These are phyloP conservation scores for Caradrina clavipalpis DNA, from an alignment of 2,888 invertebrate genomes.

Conservation along the genomic window DNA sequence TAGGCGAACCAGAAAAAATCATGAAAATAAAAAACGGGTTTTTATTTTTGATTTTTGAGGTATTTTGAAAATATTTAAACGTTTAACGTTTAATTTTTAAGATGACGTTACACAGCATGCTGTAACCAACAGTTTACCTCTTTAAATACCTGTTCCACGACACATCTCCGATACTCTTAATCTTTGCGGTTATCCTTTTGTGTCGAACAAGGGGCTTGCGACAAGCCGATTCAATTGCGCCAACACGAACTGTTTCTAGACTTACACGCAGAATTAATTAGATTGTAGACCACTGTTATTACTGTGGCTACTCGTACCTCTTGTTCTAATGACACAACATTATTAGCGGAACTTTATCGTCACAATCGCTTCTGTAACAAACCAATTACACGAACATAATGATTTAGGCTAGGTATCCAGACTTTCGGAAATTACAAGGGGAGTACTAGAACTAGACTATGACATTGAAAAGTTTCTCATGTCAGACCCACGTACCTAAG, in stretches of 20 bases:
- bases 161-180: conserved; percentile 40
- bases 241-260: conserved; percentile 72
- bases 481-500: conserved; percentile 39
- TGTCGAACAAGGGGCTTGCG: conserved; percentile 67
- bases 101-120: neutral
- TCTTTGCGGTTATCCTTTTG: conserved; percentile 69
- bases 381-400: neutral
- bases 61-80: no score
- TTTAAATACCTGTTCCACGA: neutral
- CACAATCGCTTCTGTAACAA: conserved; percentile 21
- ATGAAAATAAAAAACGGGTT: no score
- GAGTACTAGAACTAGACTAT: conserved; percentile 4
- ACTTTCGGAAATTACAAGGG: conserved; percentile 8
- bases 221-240: conserved; percentile 78
- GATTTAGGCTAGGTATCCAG: conserved; percentile 2
- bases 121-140: no score
- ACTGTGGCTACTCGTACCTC: conserved; percentile 38
- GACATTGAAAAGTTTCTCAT: conserved; percentile 46
- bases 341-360: conserved; percentile 24
- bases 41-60: no score
- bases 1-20: no score
- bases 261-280: conserved; percentile 76
- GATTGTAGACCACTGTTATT: conserved; percentile 72
- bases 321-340: conserved; percentile 43
- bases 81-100: neutral